A percentile compares a stretch with the other conserved stretches of the same genome.
These are phyloP conservation scores for Scaptomyza cyrtandrae DNA, from an alignment of 2,888 invertebrate genomes.

Conservation along the genomic window DNA sequence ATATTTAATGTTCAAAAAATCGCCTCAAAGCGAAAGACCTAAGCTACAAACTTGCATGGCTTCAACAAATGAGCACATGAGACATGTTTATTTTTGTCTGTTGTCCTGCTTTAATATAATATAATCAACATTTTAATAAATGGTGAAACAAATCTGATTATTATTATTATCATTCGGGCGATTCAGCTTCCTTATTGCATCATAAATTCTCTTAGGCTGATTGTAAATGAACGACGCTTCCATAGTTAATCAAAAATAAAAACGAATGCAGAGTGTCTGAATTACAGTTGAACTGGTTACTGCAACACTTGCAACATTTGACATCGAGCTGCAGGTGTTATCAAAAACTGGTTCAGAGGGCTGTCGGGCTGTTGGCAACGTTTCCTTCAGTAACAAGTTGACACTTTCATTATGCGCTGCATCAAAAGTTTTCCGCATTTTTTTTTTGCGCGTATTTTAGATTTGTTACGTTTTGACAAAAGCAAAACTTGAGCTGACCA, in stretches of 20 bases:
- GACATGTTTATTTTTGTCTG: not conserved
- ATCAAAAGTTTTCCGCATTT: slow-evolving; percentile 72
- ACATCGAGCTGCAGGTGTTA: slow-evolving; percentile 39
- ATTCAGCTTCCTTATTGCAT: slow-evolving; percentile 28
- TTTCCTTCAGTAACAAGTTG: slow-evolving; percentile 56
- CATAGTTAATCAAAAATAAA: slow-evolving; percentile 50
- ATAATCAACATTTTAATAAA: not conserved
- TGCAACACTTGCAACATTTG: slow-evolving; percentile 21
- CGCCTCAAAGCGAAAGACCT: slow-evolving; percentile 19
- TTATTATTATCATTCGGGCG: not conserved
- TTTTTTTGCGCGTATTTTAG: slow-evolving; percentile 64
- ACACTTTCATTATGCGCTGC: slow-evolving; percentile 69
- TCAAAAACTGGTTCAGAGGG: slow-evolving; percentile 59
- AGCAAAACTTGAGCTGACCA: slow-evolving; percentile 67
- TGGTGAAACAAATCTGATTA: slow-evolving; percentile 8
- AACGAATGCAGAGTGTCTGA: slow-evolving; percentile 10
- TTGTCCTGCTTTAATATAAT: slow-evolving; percentile 5
- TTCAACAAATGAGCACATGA: slow-evolving; percentile 20
- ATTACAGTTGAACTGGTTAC: slow-evolving; percentile 2
- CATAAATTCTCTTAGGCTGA: slow-evolving; percentile 25
- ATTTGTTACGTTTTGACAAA: slow-evolving; percentile 44
- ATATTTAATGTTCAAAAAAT: not conserved
- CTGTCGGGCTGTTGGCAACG: slow-evolving; percentile 16
- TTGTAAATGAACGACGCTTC: slow-evolving; percentile 24
- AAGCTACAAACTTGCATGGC: slow-evolving; percentile 13